Percentiles rank a stretch among this genome's conserved stretches.
These are phyloP conservation scores for Myiopsitta monachus DNA, from an alignment of 2,113 vertebrate genomes.

Conservation along the genomic window DNA sequence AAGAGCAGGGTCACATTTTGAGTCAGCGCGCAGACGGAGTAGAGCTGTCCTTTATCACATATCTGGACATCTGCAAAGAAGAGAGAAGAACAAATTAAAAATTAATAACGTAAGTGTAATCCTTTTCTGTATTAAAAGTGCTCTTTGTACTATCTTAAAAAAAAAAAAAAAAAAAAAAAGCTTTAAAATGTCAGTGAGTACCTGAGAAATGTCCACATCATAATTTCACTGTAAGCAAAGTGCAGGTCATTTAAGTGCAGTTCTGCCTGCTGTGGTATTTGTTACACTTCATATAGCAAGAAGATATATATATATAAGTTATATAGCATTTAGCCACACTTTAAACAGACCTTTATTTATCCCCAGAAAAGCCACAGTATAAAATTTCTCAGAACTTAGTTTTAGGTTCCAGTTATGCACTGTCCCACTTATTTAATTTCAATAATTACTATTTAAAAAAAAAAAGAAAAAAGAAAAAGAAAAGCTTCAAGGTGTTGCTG, in stretches of 20 bases:
- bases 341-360: neutral
- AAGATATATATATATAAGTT: neutral
- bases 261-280: neutral
- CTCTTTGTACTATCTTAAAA: neutral
- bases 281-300: neutral
- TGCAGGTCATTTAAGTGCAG: neutral
- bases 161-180: neutral
- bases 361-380: neutral
- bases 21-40: constrained; percentile 85
- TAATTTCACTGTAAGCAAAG: neutral
- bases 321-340: neutral
- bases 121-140: neutral
- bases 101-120: constrained; percentile 89
- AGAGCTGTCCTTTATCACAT: constrained; percentile 95
- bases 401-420: neutral
- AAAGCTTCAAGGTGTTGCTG: neutral
- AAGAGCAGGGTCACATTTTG: constrained; percentile 85
- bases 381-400: constrained; percentile 15
- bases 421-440: neutral
- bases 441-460: neutral
- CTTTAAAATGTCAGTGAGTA: constrained; percentile 21
- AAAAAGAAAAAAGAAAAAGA: neutral
- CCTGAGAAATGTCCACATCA: neutral
- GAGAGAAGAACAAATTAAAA: constrained; percentile 95
- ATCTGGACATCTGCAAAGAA: constrained; percentile 94